These are phyloP conservation scores for Lepidiolamprologus cunningtoni DNA, from an alignment of 2,113 vertebrate genomes.

Conservation along the genomic window DNA sequence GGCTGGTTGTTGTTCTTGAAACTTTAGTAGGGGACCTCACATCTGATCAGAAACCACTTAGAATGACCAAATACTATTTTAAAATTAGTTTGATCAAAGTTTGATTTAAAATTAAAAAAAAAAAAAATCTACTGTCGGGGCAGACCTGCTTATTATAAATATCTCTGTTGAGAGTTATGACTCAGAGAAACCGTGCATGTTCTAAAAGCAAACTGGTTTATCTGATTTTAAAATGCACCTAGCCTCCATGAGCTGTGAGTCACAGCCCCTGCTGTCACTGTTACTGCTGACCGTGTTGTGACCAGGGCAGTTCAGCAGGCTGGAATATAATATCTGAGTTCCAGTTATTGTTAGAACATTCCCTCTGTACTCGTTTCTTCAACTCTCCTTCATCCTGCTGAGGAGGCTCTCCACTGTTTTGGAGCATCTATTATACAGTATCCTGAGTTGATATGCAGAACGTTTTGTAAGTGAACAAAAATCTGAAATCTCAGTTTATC, in stretches of 20 bases:
- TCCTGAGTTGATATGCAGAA: neutral
- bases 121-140: neutral
- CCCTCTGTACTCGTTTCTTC: neutral
- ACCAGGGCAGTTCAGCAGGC: neutral
- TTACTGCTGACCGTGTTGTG: neutral
- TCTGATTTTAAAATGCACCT: neutral
- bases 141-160: neutral
- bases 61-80: neutral
- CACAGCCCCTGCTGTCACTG: neutral
- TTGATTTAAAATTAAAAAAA: neutral
- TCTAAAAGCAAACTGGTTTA: neutral
- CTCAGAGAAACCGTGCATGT: neutral
- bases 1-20: neutral
- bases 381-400: neutral
- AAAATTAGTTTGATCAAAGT: neutral
- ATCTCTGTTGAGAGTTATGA: neutral
- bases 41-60: neutral
- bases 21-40: neutral
- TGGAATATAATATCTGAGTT: neutral
- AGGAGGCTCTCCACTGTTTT: neutral
- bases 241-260: neutral
- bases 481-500: neutral
- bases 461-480: neutral
- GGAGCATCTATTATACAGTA: neutral
- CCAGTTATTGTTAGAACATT: neutral